Evolutionary conservation across 1,140 invertebrate genomes (phyloP).

Genomic region (Lithobius niger): DNA sequence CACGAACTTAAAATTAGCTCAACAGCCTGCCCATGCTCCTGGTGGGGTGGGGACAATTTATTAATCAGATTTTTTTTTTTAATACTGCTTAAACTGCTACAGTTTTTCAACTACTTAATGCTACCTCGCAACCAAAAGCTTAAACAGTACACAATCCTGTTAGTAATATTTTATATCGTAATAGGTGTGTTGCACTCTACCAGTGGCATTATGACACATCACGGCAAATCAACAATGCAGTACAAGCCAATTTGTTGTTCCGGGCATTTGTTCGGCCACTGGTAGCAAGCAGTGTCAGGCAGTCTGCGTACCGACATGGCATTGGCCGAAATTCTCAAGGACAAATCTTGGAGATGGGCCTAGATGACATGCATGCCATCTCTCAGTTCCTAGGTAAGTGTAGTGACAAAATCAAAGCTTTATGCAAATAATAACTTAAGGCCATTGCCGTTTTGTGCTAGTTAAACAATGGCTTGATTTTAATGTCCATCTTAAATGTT

Average conservation of each 20-base stretch:
- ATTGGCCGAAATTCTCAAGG: conserved; percentile 5
- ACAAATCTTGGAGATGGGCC: neutral
- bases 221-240: conserved; percentile 1
- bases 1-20: no score
- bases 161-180: neutral
- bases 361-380: neutral
- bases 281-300: neutral
- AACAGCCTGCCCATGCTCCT: no score
- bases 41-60: no score
- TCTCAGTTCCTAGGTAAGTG: conserved; percentile 5
- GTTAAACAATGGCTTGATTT: no score
- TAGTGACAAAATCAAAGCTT: no score
- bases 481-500: no score
- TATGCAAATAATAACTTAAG: no score
- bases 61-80: neutral
- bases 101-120: no score
- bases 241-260: conserved; percentile 3
- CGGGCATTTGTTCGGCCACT: neutral
- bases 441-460: no score
- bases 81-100: no score
- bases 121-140: no score
- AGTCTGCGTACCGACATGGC: conserved; percentile 3
- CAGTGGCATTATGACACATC: conserved; percentile 1
- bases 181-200: conserved; percentile 4
- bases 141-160: no score